A percentile compares a stretch with the other conserved stretches of the same genome.
Conservation (phyloP, 2,113 vertebrate genomes). For the Lycaon pictus region DNA sequence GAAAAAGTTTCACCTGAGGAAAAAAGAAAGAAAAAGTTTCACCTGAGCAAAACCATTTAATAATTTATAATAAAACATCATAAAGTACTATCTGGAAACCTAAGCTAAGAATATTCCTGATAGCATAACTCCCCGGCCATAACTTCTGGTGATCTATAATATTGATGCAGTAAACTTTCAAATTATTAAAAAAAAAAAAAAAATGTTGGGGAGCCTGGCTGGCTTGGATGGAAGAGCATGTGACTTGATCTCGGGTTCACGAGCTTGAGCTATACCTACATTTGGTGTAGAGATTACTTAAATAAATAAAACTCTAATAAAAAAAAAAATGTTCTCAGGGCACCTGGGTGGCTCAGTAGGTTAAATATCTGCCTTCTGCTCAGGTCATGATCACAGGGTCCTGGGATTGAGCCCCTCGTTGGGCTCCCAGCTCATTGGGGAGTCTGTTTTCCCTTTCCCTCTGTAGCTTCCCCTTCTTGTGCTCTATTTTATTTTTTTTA, state of each 20-base stretch:
- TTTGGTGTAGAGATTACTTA: neutral
- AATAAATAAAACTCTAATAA: neutral
- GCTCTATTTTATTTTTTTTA: too few relatives aligned
- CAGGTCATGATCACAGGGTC: too few relatives aligned
- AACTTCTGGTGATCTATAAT: neutral
- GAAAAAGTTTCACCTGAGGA: neutral
- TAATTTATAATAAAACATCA: neutral
- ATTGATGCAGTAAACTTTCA: neutral
- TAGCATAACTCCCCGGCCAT: neutral
- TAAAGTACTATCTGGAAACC: neutral
- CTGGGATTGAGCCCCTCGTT: too few relatives aligned
- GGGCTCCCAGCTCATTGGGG: too few relatives aligned
- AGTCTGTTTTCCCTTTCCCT: too few relatives aligned
- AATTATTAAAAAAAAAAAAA: conserved; percentile 30
- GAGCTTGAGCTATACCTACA: neutral
- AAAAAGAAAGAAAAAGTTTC: conserved; percentile 8
- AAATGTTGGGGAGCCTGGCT: neutral
- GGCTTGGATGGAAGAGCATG: neutral
- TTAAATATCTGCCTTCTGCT: too few relatives aligned
- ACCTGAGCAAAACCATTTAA: neutral
- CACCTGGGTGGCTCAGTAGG: too few relatives aligned
- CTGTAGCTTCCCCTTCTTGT: too few relatives aligned
- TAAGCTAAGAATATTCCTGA: neutral
- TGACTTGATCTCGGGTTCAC: neutral
- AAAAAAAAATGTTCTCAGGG: neutral